A percentile compares a stretch with the other conserved stretches of the same genome.
Evolutionary conservation across 1,140 invertebrate genomes (phyloP).

Genomic region (Paralvinella palmiformis): DNA sequence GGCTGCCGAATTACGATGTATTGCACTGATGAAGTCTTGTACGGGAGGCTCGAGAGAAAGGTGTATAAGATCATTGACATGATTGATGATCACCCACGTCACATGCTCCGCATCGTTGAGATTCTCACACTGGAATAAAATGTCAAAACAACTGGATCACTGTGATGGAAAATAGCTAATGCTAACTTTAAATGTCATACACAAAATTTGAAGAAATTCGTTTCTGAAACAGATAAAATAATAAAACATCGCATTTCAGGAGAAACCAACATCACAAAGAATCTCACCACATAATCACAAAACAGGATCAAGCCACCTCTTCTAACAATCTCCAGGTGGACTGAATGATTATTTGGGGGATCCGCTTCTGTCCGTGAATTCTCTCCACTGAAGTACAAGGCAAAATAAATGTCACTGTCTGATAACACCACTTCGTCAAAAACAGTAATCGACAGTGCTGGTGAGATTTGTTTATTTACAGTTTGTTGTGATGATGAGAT

Average conservation of each 20-base stretch:
- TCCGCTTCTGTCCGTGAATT: not conserved
- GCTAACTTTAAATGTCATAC: no score
- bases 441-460: no score
- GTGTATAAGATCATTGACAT: conserved; percentile 63
- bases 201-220: not conserved
- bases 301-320: conserved; percentile 60
- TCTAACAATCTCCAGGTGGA: conserved; percentile 56
- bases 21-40: conserved; percentile 59
- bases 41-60: conserved; percentile 60
- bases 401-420: no score
- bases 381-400: no score
- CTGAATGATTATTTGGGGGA: not conserved
- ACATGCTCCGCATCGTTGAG: conserved; percentile 66
- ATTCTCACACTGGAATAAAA: conserved; percentile 56
- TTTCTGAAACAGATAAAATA: not conserved
- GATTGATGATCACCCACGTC: conserved; percentile 69
- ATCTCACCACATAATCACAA: conserved; percentile 64
- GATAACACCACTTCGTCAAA: no score
- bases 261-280: conserved; percentile 16
- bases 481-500: no score
- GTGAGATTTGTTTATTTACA: no score
- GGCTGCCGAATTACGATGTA: conserved; percentile 62
- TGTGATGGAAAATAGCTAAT: no score
- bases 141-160: not conserved
- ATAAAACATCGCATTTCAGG: not conserved